Percentiles rank a stretch among this genome's conserved stretches.
Conservation (phyloP, 2,797 vertebrate species). For the Trachops cirrhosus region DNA sequence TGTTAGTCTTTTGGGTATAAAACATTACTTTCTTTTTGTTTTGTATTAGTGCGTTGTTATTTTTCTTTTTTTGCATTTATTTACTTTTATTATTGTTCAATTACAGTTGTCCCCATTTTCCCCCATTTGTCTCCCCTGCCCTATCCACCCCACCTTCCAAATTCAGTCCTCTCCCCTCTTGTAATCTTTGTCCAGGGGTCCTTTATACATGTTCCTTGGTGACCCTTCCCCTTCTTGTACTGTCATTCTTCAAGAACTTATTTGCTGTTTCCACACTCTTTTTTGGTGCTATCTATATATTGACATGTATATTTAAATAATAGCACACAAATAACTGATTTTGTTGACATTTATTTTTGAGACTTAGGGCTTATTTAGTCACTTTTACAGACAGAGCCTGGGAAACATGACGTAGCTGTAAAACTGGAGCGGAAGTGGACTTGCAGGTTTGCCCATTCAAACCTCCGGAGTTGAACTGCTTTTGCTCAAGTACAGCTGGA, state of each 20-base stretch:
- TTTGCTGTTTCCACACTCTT: neutral
- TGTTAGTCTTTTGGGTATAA: slow-evolving; percentile 16
- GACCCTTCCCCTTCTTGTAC: too few species aligned
- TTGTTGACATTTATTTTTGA: slow-evolving; percentile 15
- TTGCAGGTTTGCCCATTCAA: neutral
- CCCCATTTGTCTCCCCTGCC: too few species aligned
- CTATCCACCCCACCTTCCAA: too few species aligned
- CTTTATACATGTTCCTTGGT: too few species aligned
- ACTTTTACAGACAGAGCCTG: neutral
- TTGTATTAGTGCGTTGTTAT: neutral
- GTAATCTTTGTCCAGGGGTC: too few species aligned
- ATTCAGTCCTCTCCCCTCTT: too few species aligned
- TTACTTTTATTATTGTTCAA: too few species aligned
- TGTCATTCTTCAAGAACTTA: neutral
- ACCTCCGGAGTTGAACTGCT: neutral
- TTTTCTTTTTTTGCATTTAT: neutral
- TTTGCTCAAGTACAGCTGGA: neutral
- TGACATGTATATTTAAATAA: neutral
- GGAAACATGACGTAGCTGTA: neutral
- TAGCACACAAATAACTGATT: neutral
- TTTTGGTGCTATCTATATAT: neutral
- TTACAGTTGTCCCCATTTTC: too few species aligned
- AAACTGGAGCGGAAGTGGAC: neutral
- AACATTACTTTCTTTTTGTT: slow-evolving; percentile 1
- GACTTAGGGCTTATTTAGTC: neutral